Conservation (phyloP, 1,140 invertebrate genomes). For the Musca domestica region DNA sequence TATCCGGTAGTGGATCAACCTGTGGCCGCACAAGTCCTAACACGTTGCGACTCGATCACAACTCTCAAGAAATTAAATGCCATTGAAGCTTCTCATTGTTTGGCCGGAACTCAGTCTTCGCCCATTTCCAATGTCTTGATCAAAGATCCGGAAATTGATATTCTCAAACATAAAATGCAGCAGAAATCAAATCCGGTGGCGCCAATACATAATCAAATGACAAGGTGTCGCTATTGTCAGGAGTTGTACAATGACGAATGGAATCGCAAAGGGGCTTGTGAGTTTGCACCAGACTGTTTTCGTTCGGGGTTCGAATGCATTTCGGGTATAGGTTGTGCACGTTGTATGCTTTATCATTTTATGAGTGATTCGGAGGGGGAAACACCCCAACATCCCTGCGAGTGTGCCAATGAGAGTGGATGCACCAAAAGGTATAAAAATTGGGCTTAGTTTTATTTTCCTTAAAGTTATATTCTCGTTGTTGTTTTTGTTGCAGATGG, state of each 20-base stretch:
- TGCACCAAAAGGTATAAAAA: slow-evolving; percentile 63
- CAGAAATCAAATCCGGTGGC: background rate
- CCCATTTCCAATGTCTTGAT: slow-evolving; percentile 45
- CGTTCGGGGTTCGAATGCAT: slow-evolving; percentile 76
- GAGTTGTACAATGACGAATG: slow-evolving; percentile 74
- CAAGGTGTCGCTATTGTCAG: slow-evolving; percentile 62
- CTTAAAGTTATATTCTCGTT: too few species aligned
- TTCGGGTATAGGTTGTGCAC: slow-evolving; percentile 80
- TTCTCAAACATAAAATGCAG: slow-evolving; percentile 23
- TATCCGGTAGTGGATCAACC: slow-evolving; percentile 74
- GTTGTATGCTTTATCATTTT: slow-evolving; percentile 90
- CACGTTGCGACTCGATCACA: slow-evolving; percentile 59
- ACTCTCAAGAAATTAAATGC: slow-evolving; percentile 63
- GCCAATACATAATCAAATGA: slow-evolving; percentile 33
- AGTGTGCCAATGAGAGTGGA: slow-evolving; percentile 62
- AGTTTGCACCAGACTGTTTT: slow-evolving; percentile 84
- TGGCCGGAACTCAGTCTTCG: slow-evolving; percentile 45
- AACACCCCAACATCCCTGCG: slow-evolving; percentile 77
- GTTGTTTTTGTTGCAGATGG: slow-evolving; percentile 63
- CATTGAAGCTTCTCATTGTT: slow-evolving; percentile 39
- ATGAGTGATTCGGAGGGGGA: slow-evolving; percentile 84
- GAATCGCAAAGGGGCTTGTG: slow-evolving; percentile 80
- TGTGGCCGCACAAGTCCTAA: slow-evolving; percentile 52
- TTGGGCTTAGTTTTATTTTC: slow-evolving; percentile 20
- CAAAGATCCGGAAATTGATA: slow-evolving; percentile 37